These are phyloP conservation scores for Eucera pruinosa DNA, from an alignment of 2,888 invertebrate species.

Conservation along the genomic window DNA sequence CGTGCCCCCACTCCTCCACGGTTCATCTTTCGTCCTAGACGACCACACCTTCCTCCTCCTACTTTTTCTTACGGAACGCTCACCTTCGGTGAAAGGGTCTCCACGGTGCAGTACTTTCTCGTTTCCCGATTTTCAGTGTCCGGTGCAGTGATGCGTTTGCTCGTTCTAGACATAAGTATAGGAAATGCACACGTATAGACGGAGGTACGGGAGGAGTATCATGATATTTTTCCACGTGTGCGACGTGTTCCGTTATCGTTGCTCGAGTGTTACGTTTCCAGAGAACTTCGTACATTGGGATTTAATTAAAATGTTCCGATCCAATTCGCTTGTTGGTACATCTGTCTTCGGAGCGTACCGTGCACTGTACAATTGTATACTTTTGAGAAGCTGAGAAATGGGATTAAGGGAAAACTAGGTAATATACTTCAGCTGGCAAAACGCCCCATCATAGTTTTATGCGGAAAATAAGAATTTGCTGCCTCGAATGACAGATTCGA, in stretches of 20 bases:
- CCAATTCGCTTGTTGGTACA: slow-evolving; percentile 10
- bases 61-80: neutral
- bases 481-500: too few relatives aligned
- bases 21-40: slow-evolving; percentile 49
- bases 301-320: slow-evolving; percentile 25
- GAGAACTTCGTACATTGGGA: neutral
- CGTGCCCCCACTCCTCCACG: slow-evolving; percentile 35
- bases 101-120: slow-evolving; percentile 36
- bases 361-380: neutral
- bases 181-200: too few relatives aligned
- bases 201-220: neutral
- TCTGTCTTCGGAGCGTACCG: neutral
- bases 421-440: neutral
- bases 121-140: slow-evolving; percentile 36
- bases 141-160: slow-evolving; percentile 19
- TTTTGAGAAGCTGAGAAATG: neutral
- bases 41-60: slow-evolving; percentile 12
- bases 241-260: slow-evolving; percentile 13
- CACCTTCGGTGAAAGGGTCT: slow-evolving; percentile 12
- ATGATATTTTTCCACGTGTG: slow-evolving; percentile 16
- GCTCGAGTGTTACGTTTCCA: slow-evolving; percentile 15
- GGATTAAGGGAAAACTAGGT: too few relatives aligned
- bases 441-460: too few relatives aligned
- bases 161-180: neutral
- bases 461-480: too few relatives aligned